A percentile compares a stretch with the other conserved stretches of the same genome.
Evolutionary conservation across 2,888 invertebrate species (phyloP).

Genomic region (Malacosoma neustria): DNA sequence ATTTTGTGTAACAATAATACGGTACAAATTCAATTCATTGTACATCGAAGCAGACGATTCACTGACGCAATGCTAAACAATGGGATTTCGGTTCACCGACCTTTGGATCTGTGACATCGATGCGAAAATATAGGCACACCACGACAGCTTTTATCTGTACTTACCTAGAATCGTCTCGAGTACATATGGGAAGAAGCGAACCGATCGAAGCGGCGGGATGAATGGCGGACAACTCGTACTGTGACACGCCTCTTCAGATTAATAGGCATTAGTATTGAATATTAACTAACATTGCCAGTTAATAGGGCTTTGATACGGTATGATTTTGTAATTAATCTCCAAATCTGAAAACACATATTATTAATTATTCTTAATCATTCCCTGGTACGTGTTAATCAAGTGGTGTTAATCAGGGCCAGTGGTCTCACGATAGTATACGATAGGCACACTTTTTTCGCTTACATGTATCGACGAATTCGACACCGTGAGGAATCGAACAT

Average conservation of each 20-base stretch:
- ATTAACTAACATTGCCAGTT: conserved; percentile 46
- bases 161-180: conserved; percentile 12
- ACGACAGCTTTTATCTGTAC: conserved; percentile 37
- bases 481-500: too few relatives aligned
- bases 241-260: conserved; percentile 55
- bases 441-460: too few relatives aligned
- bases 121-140: conserved; percentile 62
- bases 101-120: conserved; percentile 68
- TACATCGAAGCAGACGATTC: conserved; percentile 59
- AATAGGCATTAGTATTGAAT: conserved; percentile 53
- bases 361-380: too few relatives aligned
- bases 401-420: too few relatives aligned
- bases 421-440: too few relatives aligned
- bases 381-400: too few relatives aligned
- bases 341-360: too few relatives aligned
- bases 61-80: conserved; percentile 69
- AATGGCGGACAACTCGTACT: conserved; percentile 53
- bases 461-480: too few relatives aligned
- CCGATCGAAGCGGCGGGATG: conserved; percentile 38
- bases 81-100: conserved; percentile 65
- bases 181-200: conserved; percentile 19
- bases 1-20: conserved; percentile 45
- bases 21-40: conserved; percentile 60
- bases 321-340: too few relatives aligned
- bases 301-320: too few relatives aligned